A percentile compares a stretch with the other conserved stretches of the same genome.
These are phyloP conservation scores for Sardinella longiceps DNA, from an alignment of 2,797 vertebrate species.

Conservation along the genomic window DNA sequence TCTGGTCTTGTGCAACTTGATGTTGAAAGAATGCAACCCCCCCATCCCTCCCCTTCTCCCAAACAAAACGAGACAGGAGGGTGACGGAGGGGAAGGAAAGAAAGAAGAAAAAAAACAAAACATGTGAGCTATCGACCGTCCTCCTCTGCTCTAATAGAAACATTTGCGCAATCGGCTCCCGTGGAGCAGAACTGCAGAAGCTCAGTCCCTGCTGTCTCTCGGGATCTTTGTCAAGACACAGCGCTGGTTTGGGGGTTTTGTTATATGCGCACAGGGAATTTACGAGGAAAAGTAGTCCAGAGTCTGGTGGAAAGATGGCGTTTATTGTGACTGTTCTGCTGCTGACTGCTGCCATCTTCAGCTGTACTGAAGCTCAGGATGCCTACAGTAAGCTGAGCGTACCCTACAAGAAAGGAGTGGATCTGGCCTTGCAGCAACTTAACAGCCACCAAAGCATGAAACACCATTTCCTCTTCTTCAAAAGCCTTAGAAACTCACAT, in stretches of 20 bases:
- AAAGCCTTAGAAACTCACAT: constrained; percentile 56
- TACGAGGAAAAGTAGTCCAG: background rate
- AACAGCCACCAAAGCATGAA: constrained; percentile 42
- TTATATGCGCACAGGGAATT: background rate
- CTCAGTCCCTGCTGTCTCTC: background rate
- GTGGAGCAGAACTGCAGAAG: background rate
- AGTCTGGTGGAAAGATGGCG: constrained; percentile 61
- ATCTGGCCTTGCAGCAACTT: constrained; percentile 63
- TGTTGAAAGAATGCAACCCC: constrained; percentile 1
- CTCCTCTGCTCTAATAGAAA: no score
- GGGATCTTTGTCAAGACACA: background rate
- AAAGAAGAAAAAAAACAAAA: background rate
- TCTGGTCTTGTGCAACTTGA: background rate
- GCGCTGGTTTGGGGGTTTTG: background rate
- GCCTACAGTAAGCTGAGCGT: constrained; percentile 55
- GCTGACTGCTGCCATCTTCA: constrained; percentile 57
- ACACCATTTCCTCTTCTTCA: constrained; percentile 70
- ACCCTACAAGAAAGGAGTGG: constrained; percentile 63
- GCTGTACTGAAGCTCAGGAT: constrained; percentile 53
- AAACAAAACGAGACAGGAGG: background rate
- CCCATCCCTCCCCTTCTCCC: background rate
- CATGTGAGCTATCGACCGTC: background rate
- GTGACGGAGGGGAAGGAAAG: background rate
- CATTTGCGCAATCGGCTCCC: constrained; percentile 7
- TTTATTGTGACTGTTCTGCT: constrained; percentile 57